phyloP scores from a whole-genome alignment of 1,140 invertebrate species.

The Panagrolaimus sp. region DNA sequence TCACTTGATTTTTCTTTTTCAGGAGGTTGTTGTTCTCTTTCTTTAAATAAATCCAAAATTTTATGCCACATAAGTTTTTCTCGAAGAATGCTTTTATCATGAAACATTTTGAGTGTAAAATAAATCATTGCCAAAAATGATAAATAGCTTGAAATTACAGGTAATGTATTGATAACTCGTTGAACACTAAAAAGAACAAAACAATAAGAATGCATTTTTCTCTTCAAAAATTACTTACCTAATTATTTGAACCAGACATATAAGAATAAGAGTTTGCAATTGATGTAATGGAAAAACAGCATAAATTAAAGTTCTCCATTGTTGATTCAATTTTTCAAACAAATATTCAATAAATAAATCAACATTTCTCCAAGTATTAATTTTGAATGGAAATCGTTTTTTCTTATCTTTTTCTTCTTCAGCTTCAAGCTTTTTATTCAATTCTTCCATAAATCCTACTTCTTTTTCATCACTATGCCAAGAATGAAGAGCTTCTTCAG shows the following conservation, averaged over 20 bases:
- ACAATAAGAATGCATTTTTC: too few species aligned
- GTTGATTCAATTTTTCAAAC: conserved; percentile 45
- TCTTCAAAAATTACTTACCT: conserved; percentile 27
- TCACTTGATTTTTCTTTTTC: background rate
- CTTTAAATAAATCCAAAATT: conserved; percentile 25
- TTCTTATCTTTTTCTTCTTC: background rate
- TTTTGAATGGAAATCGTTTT: background rate
- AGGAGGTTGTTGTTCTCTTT: background rate
- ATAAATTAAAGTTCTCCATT: conserved; percentile 47
- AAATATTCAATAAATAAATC: conserved; percentile 48
- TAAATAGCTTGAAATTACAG: conserved; percentile 44
- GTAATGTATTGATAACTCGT: conserved; percentile 36
- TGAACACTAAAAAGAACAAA: conserved; percentile 27
- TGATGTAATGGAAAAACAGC: conserved; percentile 50
- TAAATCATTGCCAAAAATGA: conserved; percentile 38
- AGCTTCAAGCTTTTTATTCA: background rate
- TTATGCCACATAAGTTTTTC: conserved; percentile 32
- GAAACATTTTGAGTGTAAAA: conserved; percentile 51
- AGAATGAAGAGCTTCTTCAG: background rate
- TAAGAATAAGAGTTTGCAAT: conserved; percentile 46
- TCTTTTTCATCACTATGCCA: background rate
- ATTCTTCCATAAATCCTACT: background rate
- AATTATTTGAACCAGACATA: conserved; percentile 51
- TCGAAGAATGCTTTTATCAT: conserved; percentile 26
- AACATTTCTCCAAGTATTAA: conserved; percentile 13